Base-by-base conservation (phyloP, 1,140 invertebrate genomes). In the Trissolcus basalis region DNA sequence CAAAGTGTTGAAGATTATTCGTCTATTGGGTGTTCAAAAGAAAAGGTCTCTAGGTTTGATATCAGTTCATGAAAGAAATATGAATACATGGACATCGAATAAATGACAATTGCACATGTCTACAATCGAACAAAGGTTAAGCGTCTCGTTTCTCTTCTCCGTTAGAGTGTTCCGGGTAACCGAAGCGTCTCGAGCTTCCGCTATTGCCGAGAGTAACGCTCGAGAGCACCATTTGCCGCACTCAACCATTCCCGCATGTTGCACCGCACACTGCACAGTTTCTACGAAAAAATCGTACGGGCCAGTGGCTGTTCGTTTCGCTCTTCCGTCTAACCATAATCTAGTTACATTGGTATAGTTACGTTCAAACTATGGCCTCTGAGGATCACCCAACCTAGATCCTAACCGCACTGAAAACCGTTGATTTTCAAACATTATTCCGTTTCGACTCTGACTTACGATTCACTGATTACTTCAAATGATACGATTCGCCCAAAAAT, bases 81-180 rank as follows among this genome's bases (percentile, higher is more conserved):
- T 60, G 65, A 60, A 60, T 60, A 60, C 19, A 27, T 27, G 6
- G 43, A 32, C 32, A 6, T 6, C 11, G 44, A 60, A 60, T 54
- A 48, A 56, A 56, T 55, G 51, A 61, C 50, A 70, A 49, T 56
- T 48, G 58, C 44, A 44, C 50, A 50, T 48, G 45, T 51, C 58
- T 58, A 59, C 43, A 27, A 10, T 41, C 41, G 58, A 63, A 63
- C 47, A 63, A 56, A 71, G 51, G 51, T 63, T 43, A 70, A 54
- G 50, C 56, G 44, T 55, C 58, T 49, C 67, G 43, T 61, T 61
- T 61, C 44, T 36, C 48, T 70, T 10, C 48, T 70, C 32, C 9
- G 16, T 61, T 70, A 49, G 33, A 50, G 19, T 27, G 39, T 49
- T 39, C 43, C 56, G 35, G 33, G 11, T 50, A 70, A 55, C 27